Percentiles rank a stretch among this genome's conserved stretches.
These are phyloP conservation scores for Aurelia coerulea DNA, from an alignment of 30 jellyfish, hydroid and myxozoan genomes.

Conservation along the genomic window DNA sequence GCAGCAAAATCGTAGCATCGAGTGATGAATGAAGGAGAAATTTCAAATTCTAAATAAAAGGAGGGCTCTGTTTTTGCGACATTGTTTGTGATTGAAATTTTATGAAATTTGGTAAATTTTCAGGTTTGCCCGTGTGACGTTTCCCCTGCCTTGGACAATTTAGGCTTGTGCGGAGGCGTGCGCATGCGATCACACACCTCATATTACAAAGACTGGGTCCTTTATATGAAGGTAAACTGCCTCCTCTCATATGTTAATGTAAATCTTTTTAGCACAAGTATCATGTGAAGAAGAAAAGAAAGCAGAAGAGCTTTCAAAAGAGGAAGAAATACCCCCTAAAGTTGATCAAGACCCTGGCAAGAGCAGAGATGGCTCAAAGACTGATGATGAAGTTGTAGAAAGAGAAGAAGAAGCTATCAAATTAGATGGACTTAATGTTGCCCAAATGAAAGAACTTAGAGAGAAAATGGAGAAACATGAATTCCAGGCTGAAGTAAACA, in stretches of 20 bases:
- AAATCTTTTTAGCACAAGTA: constrained; percentile 16
- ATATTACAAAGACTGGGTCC: too few relatives aligned
- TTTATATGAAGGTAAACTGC: too few relatives aligned
- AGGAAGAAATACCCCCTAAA: constrained; percentile 67
- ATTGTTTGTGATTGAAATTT: too few relatives aligned
- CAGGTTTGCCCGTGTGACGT: too few relatives aligned
- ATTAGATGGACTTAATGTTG: constrained; percentile 98
- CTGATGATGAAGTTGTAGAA: constrained; percentile 98
- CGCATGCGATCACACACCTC: too few relatives aligned
- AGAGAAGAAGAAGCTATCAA: constrained; percentile 99
- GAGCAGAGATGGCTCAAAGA: constrained; percentile 98
- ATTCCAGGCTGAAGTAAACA: constrained; percentile 99
- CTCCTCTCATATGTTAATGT: not conserved
- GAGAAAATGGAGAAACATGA: constrained; percentile 96
- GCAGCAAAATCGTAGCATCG: too few relatives aligned
- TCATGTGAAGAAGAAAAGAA: constrained; percentile 55
- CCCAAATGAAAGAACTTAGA: constrained; percentile 94
- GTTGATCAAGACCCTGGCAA: constrained; percentile 96
- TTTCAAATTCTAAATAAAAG: too few relatives aligned
- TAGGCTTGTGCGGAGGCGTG: too few relatives aligned
- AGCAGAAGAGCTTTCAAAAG: constrained; percentile 50
- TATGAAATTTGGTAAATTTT: too few relatives aligned
- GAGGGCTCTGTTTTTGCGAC: too few relatives aligned
- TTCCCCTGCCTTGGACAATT: too few relatives aligned
- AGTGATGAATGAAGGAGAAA: too few relatives aligned